A percentile compares a stretch with the other conserved stretches of the same genome.
phyloP scores from a whole-genome alignment of 2,113 vertebrate genomes.

The Petromus typicus region DNA sequence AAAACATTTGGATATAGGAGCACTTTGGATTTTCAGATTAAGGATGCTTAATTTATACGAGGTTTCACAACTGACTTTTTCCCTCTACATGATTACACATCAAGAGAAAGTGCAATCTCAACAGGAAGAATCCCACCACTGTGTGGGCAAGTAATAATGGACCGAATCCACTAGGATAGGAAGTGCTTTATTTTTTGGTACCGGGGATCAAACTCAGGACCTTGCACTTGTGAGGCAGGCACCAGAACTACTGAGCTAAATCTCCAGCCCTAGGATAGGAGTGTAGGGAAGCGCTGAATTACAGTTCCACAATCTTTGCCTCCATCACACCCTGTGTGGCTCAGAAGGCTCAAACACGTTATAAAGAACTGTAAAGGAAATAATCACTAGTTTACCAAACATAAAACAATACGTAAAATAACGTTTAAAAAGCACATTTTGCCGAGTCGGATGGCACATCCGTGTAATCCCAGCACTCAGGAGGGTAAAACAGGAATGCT shows the following conservation, averaged over 20 bases:
- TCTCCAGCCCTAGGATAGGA: neutral
- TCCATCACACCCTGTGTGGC: neutral
- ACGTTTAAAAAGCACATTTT: neutral
- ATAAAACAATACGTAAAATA: slow-evolving; percentile 27
- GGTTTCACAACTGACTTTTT: neutral
- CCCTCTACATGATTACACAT: neutral
- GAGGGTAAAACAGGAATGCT: neutral
- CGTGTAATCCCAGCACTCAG: neutral
- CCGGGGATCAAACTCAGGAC: too few relatives aligned
- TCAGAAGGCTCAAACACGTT: neutral
- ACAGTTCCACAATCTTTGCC: neutral
- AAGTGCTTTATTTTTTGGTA: neutral
- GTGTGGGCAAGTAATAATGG: neutral
- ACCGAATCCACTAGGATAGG: neutral
- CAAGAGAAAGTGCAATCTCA: neutral
- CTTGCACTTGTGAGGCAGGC: too few relatives aligned
- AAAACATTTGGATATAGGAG: neutral
- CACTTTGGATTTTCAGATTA: slow-evolving; percentile 11
- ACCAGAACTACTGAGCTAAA: too few relatives aligned
- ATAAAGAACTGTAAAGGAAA: neutral
- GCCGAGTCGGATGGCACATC: neutral
- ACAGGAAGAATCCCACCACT: neutral
- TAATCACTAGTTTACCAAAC: neutral
- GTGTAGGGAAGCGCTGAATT: neutral
- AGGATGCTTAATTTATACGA: neutral